Percentiles rank a stretch among this genome's conserved stretches.
Evolutionary conservation across 2,113 vertebrate genomes (phyloP).

Genomic region (Protobothrops flavoviridis): DNA sequence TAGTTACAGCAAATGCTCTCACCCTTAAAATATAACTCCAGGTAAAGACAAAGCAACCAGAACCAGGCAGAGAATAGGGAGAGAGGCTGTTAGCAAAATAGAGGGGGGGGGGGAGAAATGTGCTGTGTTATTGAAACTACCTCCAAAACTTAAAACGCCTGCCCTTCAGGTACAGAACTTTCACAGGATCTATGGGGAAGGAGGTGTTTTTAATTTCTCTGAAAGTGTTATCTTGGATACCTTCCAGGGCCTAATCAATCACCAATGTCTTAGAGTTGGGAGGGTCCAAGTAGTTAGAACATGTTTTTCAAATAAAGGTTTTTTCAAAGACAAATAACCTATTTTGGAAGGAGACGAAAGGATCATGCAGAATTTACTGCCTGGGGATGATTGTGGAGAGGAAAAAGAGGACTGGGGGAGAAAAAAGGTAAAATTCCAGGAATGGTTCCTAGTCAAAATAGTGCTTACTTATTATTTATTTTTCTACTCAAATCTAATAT

Average conservation of each 20-base stretch:
- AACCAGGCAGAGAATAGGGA: no score
- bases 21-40: background rate
- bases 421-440: conserved; percentile 4
- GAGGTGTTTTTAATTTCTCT: conserved; percentile 15
- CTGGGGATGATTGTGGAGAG: background rate
- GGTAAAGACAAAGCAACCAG: background rate
- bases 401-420: background rate
- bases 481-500: background rate
- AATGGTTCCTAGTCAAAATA: background rate
- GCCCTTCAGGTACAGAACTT: background rate
- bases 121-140: background rate
- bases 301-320: conserved; percentile 16
- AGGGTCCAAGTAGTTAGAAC: conserved; percentile 7
- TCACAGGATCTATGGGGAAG: background rate
- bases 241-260: conserved; percentile 35
- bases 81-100: background rate
- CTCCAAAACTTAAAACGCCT: background rate
- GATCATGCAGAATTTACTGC: background rate
- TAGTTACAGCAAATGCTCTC: background rate
- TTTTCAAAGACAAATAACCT: conserved; percentile 22
- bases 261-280: background rate
- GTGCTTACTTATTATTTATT: background rate
- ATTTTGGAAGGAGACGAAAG: background rate
- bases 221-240: conserved; percentile 19
- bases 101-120: no score